Evolutionary conservation across 2,888 invertebrate species (phyloP).

Genomic region (Hirtodrosophila alboralis): DNA sequence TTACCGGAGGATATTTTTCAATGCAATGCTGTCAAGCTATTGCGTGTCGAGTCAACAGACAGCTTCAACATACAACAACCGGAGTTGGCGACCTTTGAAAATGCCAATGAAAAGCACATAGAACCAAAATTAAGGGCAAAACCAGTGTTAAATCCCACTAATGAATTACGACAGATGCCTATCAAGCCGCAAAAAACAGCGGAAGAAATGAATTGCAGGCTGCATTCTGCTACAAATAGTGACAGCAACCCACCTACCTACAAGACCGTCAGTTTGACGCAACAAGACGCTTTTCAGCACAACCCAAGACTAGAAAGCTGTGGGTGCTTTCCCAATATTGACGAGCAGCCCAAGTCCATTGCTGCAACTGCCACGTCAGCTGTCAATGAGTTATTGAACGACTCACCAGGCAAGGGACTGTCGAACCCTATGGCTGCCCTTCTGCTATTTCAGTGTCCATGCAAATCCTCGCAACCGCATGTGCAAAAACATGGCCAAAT

Average conservation of each 20-base stretch:
- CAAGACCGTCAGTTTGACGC: constrained; percentile 25
- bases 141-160: constrained; percentile 75
- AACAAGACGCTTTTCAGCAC: constrained; percentile 8
- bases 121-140: constrained; percentile 13
- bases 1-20: constrained; percentile 85
- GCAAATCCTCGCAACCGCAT: constrained; percentile 15
- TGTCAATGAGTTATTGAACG: constrained; percentile 39
- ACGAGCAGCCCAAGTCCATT: constrained; percentile 4
- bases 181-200: constrained; percentile 12
- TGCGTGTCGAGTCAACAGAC: constrained; percentile 16
- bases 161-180: constrained; percentile 83
- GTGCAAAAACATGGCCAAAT: constrained; percentile 9
- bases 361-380: constrained; percentile 13
- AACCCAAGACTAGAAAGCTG: constrained; percentile 14
- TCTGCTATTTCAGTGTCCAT: constrained; percentile 23
- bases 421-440: constrained; percentile 19
- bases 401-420: constrained; percentile 24
- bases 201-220: constrained; percentile 8
- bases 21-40: constrained; percentile 51
- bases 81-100: constrained; percentile 11
- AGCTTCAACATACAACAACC: background rate
- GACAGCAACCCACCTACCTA: constrained; percentile 1
- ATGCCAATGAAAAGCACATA: constrained; percentile 12
- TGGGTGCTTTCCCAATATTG: constrained; percentile 2
- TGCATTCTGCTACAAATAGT: background rate